A percentile compares a stretch with the other conserved stretches of the same genome.
phyloP scores from a whole-genome alignment of 2,797 vertebrate species.

The Glossophaga mutica region DNA sequence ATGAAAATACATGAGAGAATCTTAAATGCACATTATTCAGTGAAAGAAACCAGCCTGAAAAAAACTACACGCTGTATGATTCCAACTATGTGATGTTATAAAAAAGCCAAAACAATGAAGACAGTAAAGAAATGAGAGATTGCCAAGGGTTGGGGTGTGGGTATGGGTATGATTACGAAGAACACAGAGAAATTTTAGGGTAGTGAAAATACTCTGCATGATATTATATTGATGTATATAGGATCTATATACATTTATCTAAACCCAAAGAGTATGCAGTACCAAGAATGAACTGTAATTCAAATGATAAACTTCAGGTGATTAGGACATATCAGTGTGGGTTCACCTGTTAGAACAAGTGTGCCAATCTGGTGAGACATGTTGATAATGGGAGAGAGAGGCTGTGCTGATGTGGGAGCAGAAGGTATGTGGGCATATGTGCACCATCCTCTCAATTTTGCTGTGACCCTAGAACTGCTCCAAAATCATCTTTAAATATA shows the following conservation, averaged over 20 bases:
- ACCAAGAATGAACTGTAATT: background rate
- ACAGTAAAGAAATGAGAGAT: background rate
- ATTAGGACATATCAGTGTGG: background rate
- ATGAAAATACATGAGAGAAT: background rate
- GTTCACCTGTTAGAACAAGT: background rate
- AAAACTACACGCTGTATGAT: background rate
- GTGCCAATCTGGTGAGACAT: background rate
- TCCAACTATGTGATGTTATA: background rate
- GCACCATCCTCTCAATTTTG: background rate
- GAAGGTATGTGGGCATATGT: background rate
- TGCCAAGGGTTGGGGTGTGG: background rate
- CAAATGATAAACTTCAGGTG: background rate
- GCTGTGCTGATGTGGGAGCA: fast-evolving
- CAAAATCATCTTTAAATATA: background rate
- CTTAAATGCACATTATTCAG: background rate
- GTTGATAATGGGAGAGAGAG: background rate
- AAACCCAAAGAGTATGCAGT: background rate
- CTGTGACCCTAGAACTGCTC: background rate
- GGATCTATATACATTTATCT: background rate
- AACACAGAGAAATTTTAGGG: background rate
- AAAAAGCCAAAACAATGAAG: background rate
- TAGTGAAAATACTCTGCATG: background rate
- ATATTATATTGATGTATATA: background rate
- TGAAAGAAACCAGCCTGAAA: background rate
- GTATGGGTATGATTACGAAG: background rate